Evolutionary conservation across 1,140 invertebrate genomes (phyloP).

Genomic region (Drosophila lini): DNA sequence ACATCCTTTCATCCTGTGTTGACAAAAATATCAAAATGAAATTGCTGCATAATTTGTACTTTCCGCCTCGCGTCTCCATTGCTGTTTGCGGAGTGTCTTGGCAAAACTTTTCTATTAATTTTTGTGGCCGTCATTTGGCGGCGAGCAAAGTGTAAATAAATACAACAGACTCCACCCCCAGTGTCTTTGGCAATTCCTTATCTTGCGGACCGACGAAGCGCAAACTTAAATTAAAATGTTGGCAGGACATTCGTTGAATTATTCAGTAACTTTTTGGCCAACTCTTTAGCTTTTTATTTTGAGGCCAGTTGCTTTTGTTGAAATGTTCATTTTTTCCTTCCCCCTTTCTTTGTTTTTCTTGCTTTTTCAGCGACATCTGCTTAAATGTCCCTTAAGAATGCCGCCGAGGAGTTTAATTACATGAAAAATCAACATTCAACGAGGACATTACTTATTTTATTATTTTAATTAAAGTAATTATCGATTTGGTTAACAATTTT

Average conservation of each 20-base stretch:
- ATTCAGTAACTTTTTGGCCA: slow-evolving; percentile 67
- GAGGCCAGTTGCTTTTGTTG: slow-evolving; percentile 47
- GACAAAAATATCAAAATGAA: slow-evolving; percentile 81
- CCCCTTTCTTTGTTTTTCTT: not conserved
- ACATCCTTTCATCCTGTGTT: slow-evolving; percentile 76
- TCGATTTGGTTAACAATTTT: not conserved
- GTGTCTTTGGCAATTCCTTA: slow-evolving; percentile 60
- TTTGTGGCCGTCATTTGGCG: slow-evolving; percentile 72
- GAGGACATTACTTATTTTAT: not conserved
- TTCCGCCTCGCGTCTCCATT: slow-evolving; percentile 60
- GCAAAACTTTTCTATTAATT: slow-evolving; percentile 80
- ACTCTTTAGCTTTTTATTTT: slow-evolving; percentile 44
- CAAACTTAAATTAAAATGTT: slow-evolving; percentile 83
- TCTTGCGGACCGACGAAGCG: slow-evolving; percentile 71
- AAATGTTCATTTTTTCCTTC: slow-evolving; percentile 39
- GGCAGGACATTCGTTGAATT: slow-evolving; percentile 80
- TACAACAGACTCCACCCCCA: slow-evolving; percentile 29
- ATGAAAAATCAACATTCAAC: slow-evolving; percentile 68
- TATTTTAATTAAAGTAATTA: not conserved
- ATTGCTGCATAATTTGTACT: slow-evolving; percentile 82
- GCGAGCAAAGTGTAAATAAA: slow-evolving; percentile 80
- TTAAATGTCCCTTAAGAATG: slow-evolving; percentile 36
- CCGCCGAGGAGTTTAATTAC: slow-evolving; percentile 38
- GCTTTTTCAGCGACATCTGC: slow-evolving; percentile 11
- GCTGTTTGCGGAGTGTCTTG: slow-evolving; percentile 63